A percentile compares a stretch with the other conserved stretches of the same genome.
Evolutionary conservation across 2,113 vertebrate species (phyloP).

Genomic region (Hippocampus guttulatus): DNA sequence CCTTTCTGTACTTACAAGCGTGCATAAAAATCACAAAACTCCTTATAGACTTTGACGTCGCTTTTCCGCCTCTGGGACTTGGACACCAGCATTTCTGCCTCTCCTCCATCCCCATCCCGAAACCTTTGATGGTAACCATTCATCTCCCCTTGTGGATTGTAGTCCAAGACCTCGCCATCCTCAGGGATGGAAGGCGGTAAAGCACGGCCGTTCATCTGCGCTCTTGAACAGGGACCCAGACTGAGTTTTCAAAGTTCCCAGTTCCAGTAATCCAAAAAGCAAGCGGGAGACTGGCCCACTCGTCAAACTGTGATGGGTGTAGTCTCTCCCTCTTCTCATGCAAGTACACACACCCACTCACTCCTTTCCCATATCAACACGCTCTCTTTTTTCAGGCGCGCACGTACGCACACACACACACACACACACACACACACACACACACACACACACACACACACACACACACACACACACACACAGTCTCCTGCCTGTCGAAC

Average conservation of each 20-base stretch:
- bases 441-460: slow-evolving; percentile 9
- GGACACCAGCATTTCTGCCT: slow-evolving; percentile 82
- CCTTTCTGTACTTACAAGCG: slow-evolving; percentile 83
- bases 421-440: slow-evolving; percentile 10
- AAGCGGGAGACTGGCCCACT: slow-evolving; percentile 34
- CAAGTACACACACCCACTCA: slow-evolving; percentile 20
- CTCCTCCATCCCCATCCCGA: slow-evolving; percentile 50
- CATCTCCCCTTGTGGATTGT: slow-evolving; percentile 29
- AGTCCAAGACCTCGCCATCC: slow-evolving; percentile 71
- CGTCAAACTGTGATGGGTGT: slow-evolving; percentile 35
- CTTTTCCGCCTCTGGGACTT: slow-evolving; percentile 88
- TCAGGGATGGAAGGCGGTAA: slow-evolving; percentile 77
- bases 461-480: slow-evolving; percentile 15
- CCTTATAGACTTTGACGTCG: slow-evolving; percentile 94
- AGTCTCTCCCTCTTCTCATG: slow-evolving; percentile 31
- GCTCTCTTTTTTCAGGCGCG: slow-evolving; percentile 17
- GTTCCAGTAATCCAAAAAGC: slow-evolving; percentile 30
- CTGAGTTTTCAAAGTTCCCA: slow-evolving; percentile 16
- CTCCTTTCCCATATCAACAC: slow-evolving; percentile 43
- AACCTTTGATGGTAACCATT: slow-evolving; percentile 61
- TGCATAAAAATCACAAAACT: slow-evolving; percentile 98
- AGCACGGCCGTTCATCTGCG: slow-evolving; percentile 71
- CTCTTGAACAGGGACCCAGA: not conserved
- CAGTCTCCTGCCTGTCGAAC: slow-evolving; percentile 37
- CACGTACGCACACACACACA: slow-evolving; percentile 5